Percentiles rank a stretch among this genome's conserved stretches.
Evolutionary conservation across 2,113 vertebrate genomes (phyloP).

Genomic region (Myanophis thanlyinensis): DNA sequence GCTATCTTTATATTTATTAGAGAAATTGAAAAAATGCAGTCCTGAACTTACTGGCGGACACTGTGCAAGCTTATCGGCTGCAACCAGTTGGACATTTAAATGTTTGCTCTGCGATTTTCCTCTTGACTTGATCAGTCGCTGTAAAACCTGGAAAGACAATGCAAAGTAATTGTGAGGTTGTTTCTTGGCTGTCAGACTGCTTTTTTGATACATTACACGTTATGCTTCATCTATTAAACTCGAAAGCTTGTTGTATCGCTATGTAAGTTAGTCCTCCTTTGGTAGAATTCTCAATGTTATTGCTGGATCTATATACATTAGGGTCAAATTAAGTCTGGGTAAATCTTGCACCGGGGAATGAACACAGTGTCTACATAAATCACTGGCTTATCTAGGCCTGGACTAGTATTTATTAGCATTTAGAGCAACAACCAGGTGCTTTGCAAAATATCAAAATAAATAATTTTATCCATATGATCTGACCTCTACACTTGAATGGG

Average conservation of each 20-base stretch:
- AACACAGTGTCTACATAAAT: not conserved
- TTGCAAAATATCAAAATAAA: not conserved
- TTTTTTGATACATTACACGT: not conserved
- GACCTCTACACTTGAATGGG: not conserved
- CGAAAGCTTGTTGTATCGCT: not conserved
- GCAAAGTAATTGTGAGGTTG: conserved; percentile 10
- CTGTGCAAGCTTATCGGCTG: conserved; percentile 95
- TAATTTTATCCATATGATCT: not conserved
- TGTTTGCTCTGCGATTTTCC: conserved; percentile 99
- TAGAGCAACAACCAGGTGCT: not conserved
- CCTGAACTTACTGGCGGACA: conserved; percentile 89
- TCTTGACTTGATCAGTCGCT: conserved; percentile 95
- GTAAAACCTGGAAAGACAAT: conserved; percentile 82
- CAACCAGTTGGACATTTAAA: conserved; percentile 96
- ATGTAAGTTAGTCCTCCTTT: not conserved
- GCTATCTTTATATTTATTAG: rapidly evolving
- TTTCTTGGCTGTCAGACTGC: not conserved
- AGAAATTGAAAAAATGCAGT: not conserved
- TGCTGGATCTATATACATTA: not conserved
- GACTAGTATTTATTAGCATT: not conserved
- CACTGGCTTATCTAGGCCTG: not conserved
- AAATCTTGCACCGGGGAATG: not conserved
- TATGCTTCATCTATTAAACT: not conserved
- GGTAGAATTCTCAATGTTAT: not conserved
- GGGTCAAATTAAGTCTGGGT: not conserved